Conservation (phyloP, 2,888 invertebrate genomes). For the Habrosyne pyritoides region DNA sequence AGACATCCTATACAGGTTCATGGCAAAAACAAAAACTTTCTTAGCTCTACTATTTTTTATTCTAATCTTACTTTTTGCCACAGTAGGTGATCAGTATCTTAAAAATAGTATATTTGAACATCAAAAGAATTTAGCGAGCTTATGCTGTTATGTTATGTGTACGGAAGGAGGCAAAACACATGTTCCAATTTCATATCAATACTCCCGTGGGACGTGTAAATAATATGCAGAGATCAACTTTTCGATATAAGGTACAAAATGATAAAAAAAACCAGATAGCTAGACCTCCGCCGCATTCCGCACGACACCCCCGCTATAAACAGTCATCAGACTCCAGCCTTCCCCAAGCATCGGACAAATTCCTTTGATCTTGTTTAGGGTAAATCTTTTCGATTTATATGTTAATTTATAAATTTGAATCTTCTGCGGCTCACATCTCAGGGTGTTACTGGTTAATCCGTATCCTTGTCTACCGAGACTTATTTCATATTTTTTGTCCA, state of each 20-base stretch:
- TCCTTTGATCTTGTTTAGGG: constrained; percentile 81
- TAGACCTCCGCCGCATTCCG: constrained; percentile 43
- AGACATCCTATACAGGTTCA: too few species aligned
- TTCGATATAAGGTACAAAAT: constrained; percentile 54
- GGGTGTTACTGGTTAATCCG: constrained; percentile 68
- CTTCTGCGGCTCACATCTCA: constrained; percentile 61
- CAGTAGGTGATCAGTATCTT: neutral
- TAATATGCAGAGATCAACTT: constrained; percentile 41
- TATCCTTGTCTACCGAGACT: constrained; percentile 52
- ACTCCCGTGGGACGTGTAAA: constrained; percentile 10
- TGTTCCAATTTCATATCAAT: constrained; percentile 21
- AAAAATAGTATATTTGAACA: neutral
- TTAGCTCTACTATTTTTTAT: too few species aligned
- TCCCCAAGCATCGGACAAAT: constrained; percentile 71
- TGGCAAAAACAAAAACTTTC: too few species aligned
- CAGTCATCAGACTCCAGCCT: constrained; percentile 66
- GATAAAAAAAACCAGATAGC: constrained; percentile 54
- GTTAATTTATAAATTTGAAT: constrained; percentile 81
- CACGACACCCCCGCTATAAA: constrained; percentile 58
- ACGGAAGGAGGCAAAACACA: constrained; percentile 3
- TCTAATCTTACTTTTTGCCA: too few species aligned
- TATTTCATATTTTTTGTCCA: constrained; percentile 52
- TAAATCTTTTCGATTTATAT: constrained; percentile 82
- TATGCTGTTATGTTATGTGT: neutral
- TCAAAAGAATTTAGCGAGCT: neutral